Base-by-base conservation (phyloP, 35 echinoderm and acorn worm genomes). In the Lytechinus variegatus region DNA sequence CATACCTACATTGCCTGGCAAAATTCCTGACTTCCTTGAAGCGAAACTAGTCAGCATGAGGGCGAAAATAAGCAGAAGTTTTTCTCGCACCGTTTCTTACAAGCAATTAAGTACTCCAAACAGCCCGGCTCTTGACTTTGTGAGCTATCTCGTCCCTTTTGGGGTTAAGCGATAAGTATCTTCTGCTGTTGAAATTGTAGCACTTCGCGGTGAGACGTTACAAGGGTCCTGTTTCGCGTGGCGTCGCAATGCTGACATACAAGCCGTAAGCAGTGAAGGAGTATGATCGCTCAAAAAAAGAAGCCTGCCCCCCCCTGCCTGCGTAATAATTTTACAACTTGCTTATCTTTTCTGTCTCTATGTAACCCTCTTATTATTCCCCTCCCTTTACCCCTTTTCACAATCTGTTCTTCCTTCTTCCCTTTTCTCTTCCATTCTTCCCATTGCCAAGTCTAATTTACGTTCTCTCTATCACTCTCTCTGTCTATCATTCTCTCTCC, bases 61-160 rank as follows among this genome's bases (percentile, higher is more conserved):
- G 21, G 66, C n/a, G 19, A 21, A 79, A 79, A 24, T 21, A 79
- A 79, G 66, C 66, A 79, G 66, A 79, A 79, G 66, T n/a, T 79
- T 72, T 79, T 79, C n/a, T 79, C 66, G 52, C 88, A 90, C 29
- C 29, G 29, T 90, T 90, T 54, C 52, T 90, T 54, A 44, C 88
- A 54, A 90, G 88, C 88, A 90, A 90, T 90, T 90, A 90, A 90
- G 88, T 27, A 90, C 88, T 90, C 88, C 28, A 90, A 90, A 90
- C 28, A 90, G 29, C 28, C 88, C 1, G 16, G 28, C 88, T 90
- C 88, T 90, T 90, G 88, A 54, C 28, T 79, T 16, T 27, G 66
- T 79, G 66, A n/a, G 66, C 21, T 79, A 79, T 79, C 66, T 79
- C 66, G 13, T 79, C 66, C 66, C 66, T 79, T 79, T 79, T 79